Percentiles rank a stretch among this genome's conserved stretches.
These are phyloP conservation scores for Labeo catla DNA, from an alignment of 2,113 vertebrate species.

Conservation along the genomic window DNA sequence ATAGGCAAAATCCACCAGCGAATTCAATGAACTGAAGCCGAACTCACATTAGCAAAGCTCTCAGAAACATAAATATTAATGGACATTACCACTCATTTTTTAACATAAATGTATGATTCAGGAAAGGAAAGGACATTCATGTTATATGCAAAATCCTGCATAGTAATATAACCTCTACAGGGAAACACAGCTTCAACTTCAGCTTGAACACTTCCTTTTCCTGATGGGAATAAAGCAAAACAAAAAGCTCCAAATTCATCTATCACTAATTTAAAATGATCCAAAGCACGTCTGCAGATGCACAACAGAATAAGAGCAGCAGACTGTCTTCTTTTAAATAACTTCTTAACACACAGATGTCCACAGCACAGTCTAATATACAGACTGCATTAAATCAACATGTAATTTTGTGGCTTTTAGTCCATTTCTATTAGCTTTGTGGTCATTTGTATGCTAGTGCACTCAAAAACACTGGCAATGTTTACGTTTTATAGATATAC, in stretches of 20 bases:
- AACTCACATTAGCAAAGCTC: not conserved
- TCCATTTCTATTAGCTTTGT: not conserved
- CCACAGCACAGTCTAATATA: not conserved
- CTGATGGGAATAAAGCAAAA: not conserved
- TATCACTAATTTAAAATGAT: not conserved
- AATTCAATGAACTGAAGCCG: slow-evolving; percentile 26
- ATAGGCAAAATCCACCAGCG: not conserved
- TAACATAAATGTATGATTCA: not conserved
- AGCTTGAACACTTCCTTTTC: not conserved
- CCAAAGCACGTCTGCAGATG: not conserved
- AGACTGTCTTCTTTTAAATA: not conserved
- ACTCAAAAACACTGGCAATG: not conserved
- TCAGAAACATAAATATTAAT: slow-evolving; percentile 33
- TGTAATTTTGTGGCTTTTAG: not conserved
- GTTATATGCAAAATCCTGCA: slow-evolving; percentile 25
- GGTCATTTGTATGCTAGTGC: not conserved
- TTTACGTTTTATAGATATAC: not conserved
- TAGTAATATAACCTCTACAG: not conserved
- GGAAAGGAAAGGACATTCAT: not conserved
- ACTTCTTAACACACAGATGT: not conserved
- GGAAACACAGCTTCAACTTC: not conserved
- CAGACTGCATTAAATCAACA: not conserved
- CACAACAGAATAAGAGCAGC: not conserved
- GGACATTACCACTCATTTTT: not conserved
- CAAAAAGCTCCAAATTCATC: not conserved